Conservation (phyloP, 2,797 vertebrate genomes). For the Cossypha polioptera region DNA sequence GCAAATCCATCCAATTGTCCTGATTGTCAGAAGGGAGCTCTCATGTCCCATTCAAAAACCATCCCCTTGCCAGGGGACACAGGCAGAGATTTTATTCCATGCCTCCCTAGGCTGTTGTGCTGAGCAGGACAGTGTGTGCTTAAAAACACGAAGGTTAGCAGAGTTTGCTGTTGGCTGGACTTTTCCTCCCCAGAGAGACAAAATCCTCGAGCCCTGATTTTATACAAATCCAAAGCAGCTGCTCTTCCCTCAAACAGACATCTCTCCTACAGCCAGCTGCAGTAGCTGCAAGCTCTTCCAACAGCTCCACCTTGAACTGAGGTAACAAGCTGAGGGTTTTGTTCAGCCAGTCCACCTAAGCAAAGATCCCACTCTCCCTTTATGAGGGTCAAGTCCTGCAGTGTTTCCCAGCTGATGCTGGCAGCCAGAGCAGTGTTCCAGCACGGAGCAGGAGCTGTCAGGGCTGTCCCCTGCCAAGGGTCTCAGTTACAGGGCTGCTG, state of each 20-base stretch:
- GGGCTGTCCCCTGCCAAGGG: background rate
- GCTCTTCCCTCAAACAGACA: background rate
- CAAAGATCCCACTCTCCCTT: background rate
- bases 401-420: background rate
- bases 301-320: background rate
- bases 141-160: background rate
- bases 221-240: background rate
- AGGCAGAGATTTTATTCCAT: background rate
- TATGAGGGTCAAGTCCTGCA: background rate
- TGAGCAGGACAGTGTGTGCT: background rate
- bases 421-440: fast-evolving
- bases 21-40: background rate
- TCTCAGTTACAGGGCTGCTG: background rate
- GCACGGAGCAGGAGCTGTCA: background rate
- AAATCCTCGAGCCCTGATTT: background rate
- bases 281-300: background rate
- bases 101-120: background rate
- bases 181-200: background rate
- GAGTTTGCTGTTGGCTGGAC: background rate
- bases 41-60: background rate
- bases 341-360: background rate
- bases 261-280: background rate
- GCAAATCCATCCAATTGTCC: background rate
- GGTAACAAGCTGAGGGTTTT: background rate
- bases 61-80: background rate